Percentiles rank a stretch among this genome's conserved stretches.
Evolutionary conservation across 2,113 vertebrate genomes (phyloP).

Genomic region (Muntiacus reevesi): DNA sequence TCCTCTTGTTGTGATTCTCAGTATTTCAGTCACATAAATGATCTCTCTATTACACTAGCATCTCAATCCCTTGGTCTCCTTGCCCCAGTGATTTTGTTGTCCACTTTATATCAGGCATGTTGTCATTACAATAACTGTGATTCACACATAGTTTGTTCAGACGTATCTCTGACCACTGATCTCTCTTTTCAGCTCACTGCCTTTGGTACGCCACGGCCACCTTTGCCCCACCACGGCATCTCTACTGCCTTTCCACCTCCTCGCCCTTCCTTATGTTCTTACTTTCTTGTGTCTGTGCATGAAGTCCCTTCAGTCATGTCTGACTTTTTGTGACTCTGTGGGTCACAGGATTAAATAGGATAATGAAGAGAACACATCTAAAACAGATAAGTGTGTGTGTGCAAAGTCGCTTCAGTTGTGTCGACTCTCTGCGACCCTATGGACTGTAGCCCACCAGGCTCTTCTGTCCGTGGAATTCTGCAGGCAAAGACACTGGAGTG

Average conservation of each 20-base stretch:
- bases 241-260: neutral
- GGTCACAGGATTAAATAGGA: neutral
- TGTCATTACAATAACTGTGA: neutral
- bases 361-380: neutral
- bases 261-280: neutral
- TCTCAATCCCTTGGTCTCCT: neutral
- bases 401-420: neutral
- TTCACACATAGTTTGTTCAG: neutral
- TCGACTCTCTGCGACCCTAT: fast-evolving
- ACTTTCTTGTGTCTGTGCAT: neutral
- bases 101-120: neutral
- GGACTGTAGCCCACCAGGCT: neutral
- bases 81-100: neutral
- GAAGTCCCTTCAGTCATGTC: neutral
- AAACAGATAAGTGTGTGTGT: neutral
- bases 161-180: neutral
- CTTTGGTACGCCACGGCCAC: too few relatives aligned
- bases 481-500: neutral
- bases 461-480: neutral
- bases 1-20: neutral
- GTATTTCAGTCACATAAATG: neutral
- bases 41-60: neutral
- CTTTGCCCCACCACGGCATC: too few relatives aligned
- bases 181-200: neutral
- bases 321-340: neutral